Base-by-base conservation (phyloP, 2,797 vertebrate genomes). In the Phoxinus dragarum region DNA sequence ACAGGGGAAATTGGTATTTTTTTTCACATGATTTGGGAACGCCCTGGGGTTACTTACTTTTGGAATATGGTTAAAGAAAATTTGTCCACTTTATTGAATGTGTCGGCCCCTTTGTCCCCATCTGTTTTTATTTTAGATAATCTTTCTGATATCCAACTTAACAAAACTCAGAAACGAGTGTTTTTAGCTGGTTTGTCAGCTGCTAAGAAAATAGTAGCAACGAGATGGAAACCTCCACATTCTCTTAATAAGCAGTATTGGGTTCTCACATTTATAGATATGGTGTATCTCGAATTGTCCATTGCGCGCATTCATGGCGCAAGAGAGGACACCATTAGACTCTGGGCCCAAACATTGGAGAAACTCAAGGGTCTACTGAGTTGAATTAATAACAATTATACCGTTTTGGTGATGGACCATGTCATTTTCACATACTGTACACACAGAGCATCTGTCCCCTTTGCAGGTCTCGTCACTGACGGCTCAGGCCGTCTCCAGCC, bases 401-500 rank as follows among this genome's bases (percentile, higher is more conserved):
- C 73, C 6, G 10, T 77, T 77, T 23, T 56, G 74, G 6, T 31
- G 74, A 54, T 40, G 36, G 19, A 23, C 34, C 52, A 9, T 1
- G 27, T 61, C 19, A 54, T 47, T 72, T 71, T 34, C 82, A 81
- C 80, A 85, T 52, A 17, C 47, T 17, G 47, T 49, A n/a, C 85
- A 85, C 56, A 88, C 54, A 80, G 11, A 80, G 73, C 66, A 79
- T 21, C n/a, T 56, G 66, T 77, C 59, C 47, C n/a, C 38, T 73
- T 73, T 47, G 11, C 80, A 47, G 74, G 76, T 76, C 77, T 82
- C 82, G 83, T 85, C 82, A 75, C 23, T 80, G 68, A 54, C 36
- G 8, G 64, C 85, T 86, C 67, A 84, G 80, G 52, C 82, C 73
- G 66, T 86, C 84, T 89, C 81, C 76, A 66, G 74, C 87, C 88